A percentile compares a stretch with the other conserved stretches of the same genome.
phyloP scores from a whole-genome alignment of 2,888 invertebrate species.

The Lysandra coridon region DNA sequence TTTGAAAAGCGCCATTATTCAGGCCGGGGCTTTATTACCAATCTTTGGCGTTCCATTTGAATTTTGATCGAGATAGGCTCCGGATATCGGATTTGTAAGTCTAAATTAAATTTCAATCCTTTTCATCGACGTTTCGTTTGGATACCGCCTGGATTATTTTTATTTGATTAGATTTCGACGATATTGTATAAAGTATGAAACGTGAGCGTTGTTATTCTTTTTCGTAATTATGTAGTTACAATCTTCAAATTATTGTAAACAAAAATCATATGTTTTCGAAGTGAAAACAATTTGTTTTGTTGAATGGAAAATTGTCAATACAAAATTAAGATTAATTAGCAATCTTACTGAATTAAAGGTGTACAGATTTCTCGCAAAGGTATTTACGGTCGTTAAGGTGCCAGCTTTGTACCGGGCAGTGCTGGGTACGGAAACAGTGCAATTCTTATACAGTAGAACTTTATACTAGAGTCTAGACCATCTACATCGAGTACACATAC shows the following conservation, averaged over 20 bases:
- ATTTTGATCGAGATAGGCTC: constrained; percentile 44
- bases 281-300: neutral
- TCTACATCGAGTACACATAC: no score
- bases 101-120: constrained; percentile 43
- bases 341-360: no score
- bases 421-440: constrained; percentile 38
- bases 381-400: constrained; percentile 38
- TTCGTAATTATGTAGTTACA: neutral
- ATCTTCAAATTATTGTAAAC: no score
- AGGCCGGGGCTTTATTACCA: constrained; percentile 42
- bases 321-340: no score
- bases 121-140: constrained; percentile 6
- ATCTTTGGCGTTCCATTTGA: constrained; percentile 41
- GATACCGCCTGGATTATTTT: neutral
- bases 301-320: no score
- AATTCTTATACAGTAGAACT: neutral
- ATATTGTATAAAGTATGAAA: neutral
- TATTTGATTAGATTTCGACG: neutral
- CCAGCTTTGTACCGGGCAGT: constrained; percentile 44
- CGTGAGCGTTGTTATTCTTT: neutral
- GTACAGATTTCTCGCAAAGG: neutral
- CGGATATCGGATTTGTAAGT: constrained; percentile 36
- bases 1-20: constrained; percentile 51
- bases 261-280: neutral
- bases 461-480: neutral